These are phyloP conservation scores for Arion vulgaris DNA, from an alignment of 1,140 invertebrate genomes.

Conservation along the genomic window DNA sequence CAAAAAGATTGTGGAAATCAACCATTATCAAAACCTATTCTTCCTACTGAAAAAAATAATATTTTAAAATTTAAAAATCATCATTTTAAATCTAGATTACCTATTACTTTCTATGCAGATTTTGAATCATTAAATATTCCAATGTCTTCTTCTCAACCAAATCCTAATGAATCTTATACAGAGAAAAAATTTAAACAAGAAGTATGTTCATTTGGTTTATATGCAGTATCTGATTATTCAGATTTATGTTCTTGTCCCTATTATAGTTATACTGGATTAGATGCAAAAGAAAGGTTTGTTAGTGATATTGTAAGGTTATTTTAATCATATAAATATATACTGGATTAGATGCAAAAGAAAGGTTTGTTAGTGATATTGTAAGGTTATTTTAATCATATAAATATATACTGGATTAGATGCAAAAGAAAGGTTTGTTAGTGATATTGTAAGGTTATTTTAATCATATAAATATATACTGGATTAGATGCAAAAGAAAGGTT, in stretches of 20 bases:
- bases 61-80: neutral
- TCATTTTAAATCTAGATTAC: conserved; percentile 12
- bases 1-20: conserved; percentile 11
- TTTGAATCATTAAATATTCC: neutral
- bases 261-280: too few species aligned
- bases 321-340: too few species aligned
- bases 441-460: too few species aligned
- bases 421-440: too few species aligned
- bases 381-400: too few species aligned
- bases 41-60: neutral
- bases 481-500: too few species aligned
- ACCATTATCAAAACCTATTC: conserved; percentile 1
- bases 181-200: conserved; percentile 15
- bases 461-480: too few species aligned
- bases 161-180: neutral
- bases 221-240: neutral
- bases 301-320: neutral
- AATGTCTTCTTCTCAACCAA: neutral
- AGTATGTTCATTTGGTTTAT: conserved; percentile 1
- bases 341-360: too few species aligned
- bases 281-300: conserved; percentile 4
- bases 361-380: too few species aligned
- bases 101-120: conserved; percentile 5
- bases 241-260: too few species aligned
- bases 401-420: too few species aligned